Base-by-base conservation (phyloP, 2,797 vertebrate genomes). In the Astyanax mexicanus region DNA sequence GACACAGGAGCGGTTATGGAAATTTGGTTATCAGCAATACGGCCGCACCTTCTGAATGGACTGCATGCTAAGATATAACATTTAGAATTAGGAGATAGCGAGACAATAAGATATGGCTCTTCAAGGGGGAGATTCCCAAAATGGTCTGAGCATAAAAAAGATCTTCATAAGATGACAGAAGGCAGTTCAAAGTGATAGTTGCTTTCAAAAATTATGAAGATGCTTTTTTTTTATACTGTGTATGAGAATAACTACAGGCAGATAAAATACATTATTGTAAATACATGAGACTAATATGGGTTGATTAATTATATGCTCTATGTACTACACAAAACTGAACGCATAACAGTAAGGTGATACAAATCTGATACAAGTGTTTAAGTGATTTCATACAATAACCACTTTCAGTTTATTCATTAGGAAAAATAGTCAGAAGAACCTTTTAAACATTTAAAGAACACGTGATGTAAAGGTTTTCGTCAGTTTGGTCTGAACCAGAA, bases 1-100 rank as follows among this genome's bases (percentile, higher is more conserved):
- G 42, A 25, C 55, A 67, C 42, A 8, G 64, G 21, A 19, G 21
- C 0, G n/a, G 35, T 61, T 61, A 69, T 69, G 37, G 55, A 69
- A 23, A 68, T 38, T 6, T 47, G 64, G 42, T 67, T 67, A 67
- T 47, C 42, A 19, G 64, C 64, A 32, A 12, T 19, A 45, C 19
- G 25, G 27, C 27, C 12, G 64, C 13, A 49, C 25, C 44, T 67
- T 67, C 27, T 67, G 44, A 67, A 67, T 49, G 32, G 64, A 21
- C 64, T 67, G 47, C 64, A 67, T 49, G 64, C 64, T 49, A 67
- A 49, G 64, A 67, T 49, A 17, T 67, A 67, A 67, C 64, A 67
- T 67, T 67, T 67, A 67, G 21, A 67, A 47, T 47, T 67, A 65
- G 44, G 64, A 47, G 64, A 49, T 45, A 37, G 15, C 0, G 13